Conservation (phyloP, 2,113 vertebrate genomes). For the human (Homo sapiens) region DNA sequence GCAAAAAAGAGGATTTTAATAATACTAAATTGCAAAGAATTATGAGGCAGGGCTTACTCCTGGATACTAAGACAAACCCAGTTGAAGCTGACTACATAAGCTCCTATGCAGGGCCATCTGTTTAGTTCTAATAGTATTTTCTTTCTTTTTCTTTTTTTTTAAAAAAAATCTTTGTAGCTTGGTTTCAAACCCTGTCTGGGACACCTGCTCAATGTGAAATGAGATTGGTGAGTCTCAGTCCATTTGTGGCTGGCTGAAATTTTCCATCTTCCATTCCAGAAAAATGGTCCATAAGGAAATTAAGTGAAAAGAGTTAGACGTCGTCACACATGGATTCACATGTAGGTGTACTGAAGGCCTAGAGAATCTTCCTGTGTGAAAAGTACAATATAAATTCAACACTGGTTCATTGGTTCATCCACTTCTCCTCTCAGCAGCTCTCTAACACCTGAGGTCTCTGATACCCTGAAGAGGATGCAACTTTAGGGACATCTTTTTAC, state of each 20-base stretch:
- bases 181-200: constrained; percentile 64
- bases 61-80: constrained; percentile 46
- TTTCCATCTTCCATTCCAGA: constrained; percentile 73
- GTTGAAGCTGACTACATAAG: background rate
- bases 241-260: constrained; percentile 73
- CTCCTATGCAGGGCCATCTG: background rate
- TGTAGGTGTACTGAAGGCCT: constrained; percentile 82
- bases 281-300: constrained; percentile 80
- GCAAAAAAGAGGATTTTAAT: constrained; percentile 64
- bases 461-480: constrained; percentile 65
- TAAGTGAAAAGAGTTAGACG: constrained; percentile 72
- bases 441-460: constrained; percentile 63
- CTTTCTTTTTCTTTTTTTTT: constrained; percentile 18
- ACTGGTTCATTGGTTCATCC: constrained; percentile 78
- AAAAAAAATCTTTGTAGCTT: constrained; percentile 55
- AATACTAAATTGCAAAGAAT: constrained; percentile 69
- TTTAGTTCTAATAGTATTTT: constrained; percentile 48
- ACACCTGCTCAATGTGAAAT: constrained; percentile 64
- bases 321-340: constrained; percentile 82
- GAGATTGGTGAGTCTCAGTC: constrained; percentile 71
- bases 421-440: constrained; percentile 73
- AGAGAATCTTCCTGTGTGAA: constrained; percentile 78
- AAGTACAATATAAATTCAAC: constrained; percentile 80
- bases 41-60: constrained; percentile 65
- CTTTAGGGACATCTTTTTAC: constrained; percentile 68